Evolutionary conservation across 2,888 invertebrate species (phyloP), one percentile per base, ranked within the genome.

Genomic region (Limnephilus marmoratus): DNA sequence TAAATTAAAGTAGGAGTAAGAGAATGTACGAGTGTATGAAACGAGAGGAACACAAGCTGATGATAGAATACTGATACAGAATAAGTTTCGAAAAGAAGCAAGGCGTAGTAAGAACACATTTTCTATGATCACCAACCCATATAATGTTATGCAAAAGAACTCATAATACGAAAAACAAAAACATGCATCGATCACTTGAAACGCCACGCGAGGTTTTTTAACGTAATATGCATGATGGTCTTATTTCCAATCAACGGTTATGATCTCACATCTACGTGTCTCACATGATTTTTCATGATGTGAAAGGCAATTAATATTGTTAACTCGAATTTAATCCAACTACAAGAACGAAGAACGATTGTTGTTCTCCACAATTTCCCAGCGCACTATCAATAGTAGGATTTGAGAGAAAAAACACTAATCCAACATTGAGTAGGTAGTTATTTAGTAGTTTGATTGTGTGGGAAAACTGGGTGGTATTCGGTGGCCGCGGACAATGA

Each of bases 371-470:
- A 68, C 68, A 68, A 24, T 68, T 68, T 68, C 68, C 68, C 68
- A 68, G 68, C 68, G 68, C 68, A 24, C 7, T 68, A 68, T 68
- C 68, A 68, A 68, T 68, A 68, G 68, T 68, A 24, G n/a, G 83
- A 83, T 83, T 83, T 83, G 83, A 83, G 83, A 83, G 83, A 83
- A 83, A 83, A 83, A 83, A 83, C 37, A 83, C 82, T 34, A 83
- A 83, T 83, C 37, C 83, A 83, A 41, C 83, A 83, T 24, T 34
- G 82, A 83, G 83, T 83, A 83, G 83, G 37, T 83, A 41, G 41
- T 37, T 37, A 45, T 68, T 68, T 68, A 68, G 68, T 68, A 68
- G 68, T 9, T 45, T 13, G 49, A 45, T 86, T 86, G 86, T 87
- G 87, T 87, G 53, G 87, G 87, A 87, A 87, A 53, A 68, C 4